Evolutionary conservation across 2,113 vertebrate genomes (phyloP).

Genomic region (Chloropsis cyanopogon): DNA sequence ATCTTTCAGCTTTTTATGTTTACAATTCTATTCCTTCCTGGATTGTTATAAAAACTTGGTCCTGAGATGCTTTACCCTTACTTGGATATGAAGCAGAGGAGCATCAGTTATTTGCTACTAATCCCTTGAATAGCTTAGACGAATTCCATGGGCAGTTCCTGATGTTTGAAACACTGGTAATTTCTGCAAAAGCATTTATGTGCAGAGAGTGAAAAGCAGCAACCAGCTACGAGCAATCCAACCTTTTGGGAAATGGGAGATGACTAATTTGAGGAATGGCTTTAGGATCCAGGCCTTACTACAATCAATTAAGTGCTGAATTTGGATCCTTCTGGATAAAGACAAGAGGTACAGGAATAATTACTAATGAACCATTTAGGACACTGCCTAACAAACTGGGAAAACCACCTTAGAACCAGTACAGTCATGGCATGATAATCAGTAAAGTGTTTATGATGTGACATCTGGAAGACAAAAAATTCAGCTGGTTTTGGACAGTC

Average conservation of each 20-base stretch:
- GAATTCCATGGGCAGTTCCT: not conserved
- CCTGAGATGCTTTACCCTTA: slow-evolving; percentile 9
- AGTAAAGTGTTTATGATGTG: not conserved
- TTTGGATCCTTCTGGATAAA: not conserved
- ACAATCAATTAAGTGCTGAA: not conserved
- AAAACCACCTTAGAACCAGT: not conserved
- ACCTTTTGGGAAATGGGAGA: not conserved
- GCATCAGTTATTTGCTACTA: not conserved
- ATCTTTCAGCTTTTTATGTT: not conserved
- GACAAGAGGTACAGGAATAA: not conserved
- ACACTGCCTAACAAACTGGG: not conserved
- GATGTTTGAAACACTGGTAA: not conserved
- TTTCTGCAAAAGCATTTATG: not conserved
- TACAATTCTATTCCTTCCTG: not conserved
- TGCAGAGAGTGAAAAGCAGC: not conserved
- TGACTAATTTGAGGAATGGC: not conserved
- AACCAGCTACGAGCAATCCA: not conserved
- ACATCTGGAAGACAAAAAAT: not conserved
- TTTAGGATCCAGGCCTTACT: not conserved
- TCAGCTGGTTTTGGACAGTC: not conserved
- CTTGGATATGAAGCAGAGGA: slow-evolving; percentile 25
- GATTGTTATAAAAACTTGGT: not conserved
- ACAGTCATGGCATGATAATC: not conserved
- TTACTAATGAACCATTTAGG: not conserved
- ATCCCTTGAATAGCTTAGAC: not conserved